Evolutionary conservation across 2,888 invertebrate genomes (phyloP).

Genomic region (Melipona bicolor): DNA sequence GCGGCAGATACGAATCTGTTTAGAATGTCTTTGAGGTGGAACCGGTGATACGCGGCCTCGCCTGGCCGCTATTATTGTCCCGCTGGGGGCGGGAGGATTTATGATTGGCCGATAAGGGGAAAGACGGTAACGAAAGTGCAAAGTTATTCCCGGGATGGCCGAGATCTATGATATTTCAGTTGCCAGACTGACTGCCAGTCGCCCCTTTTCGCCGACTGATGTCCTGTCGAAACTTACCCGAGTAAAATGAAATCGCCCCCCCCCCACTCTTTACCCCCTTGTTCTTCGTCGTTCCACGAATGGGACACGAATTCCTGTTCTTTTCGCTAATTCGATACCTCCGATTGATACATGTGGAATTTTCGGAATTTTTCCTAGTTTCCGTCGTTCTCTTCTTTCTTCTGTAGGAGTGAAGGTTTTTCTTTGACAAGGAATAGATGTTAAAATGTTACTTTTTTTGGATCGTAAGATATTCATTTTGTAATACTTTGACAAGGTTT

Average conservation of each 20-base stretch:
- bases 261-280: no score
- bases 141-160: constrained; percentile 48
- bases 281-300: no score
- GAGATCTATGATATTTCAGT: constrained; percentile 61
- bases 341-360: neutral
- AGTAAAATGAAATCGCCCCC: neutral
- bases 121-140: constrained; percentile 55
- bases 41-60: constrained; percentile 42
- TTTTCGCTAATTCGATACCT: neutral
- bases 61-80: constrained; percentile 43
- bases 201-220: constrained; percentile 8
- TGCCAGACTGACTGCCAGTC: constrained; percentile 52
- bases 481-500: no score
- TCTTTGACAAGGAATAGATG: no score
- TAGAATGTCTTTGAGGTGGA: constrained; percentile 43
- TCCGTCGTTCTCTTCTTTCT: neutral
- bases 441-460: no score
- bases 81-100: constrained; percentile 43
- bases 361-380: no score
- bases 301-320: neutral
- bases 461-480: no score
- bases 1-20: constrained; percentile 56
- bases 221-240: constrained; percentile 7
- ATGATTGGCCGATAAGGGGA: constrained; percentile 68
- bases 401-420: neutral